A percentile compares a stretch with the other conserved stretches of the same genome.
These are phyloP conservation scores for Sylvilagus floridanus DNA, from an alignment of 2,797 vertebrate genomes.

Conservation along the genomic window DNA sequence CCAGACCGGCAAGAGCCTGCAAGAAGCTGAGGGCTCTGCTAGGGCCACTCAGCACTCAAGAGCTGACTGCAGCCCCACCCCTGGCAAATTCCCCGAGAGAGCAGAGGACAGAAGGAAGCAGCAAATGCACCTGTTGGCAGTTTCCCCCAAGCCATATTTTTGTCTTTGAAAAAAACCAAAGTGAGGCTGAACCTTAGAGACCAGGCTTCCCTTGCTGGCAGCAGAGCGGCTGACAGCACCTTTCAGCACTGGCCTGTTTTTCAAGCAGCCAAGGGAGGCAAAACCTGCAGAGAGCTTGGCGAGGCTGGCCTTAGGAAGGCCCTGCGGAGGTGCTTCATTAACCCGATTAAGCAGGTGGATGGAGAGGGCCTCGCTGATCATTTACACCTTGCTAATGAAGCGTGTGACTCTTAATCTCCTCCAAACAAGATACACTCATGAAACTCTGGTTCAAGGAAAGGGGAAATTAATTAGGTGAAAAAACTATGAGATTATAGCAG, in stretches of 20 bases:
- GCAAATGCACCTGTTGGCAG: slow-evolving; percentile 8
- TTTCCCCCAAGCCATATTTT: slow-evolving; percentile 33
- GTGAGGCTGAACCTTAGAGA: slow-evolving; percentile 22
- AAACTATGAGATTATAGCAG: slow-evolving; percentile 94
- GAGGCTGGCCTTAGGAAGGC: slow-evolving; percentile 86
- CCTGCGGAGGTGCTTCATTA: slow-evolving; percentile 94
- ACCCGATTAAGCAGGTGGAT: slow-evolving; percentile 95
- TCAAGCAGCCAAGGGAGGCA: slow-evolving; percentile 80
- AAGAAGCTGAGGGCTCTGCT: background rate
- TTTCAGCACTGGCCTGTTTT: slow-evolving; percentile 79
- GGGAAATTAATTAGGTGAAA: slow-evolving; percentile 96
- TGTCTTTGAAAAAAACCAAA: slow-evolving; percentile 4
- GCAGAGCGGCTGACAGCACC: slow-evolving; percentile 58
- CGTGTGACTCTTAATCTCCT: slow-evolving; percentile 95
- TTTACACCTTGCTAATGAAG: slow-evolving; percentile 97
- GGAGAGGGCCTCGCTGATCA: slow-evolving; percentile 92
- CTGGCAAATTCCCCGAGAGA: background rate
- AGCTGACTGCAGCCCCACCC: background rate
- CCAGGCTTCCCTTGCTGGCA: slow-evolving; percentile 3
- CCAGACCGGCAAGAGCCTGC: too few relatives aligned
- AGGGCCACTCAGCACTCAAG: background rate
- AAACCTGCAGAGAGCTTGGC: slow-evolving; percentile 84
- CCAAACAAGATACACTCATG: slow-evolving; percentile 94
- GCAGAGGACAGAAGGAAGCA: background rate
- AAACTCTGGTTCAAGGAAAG: slow-evolving; percentile 92